Percentiles rank a stretch among this genome's conserved stretches.
These are phyloP conservation scores for Gymnosoma rotundatum DNA, from an alignment of 2,888 invertebrate species.

Conservation along the genomic window DNA sequence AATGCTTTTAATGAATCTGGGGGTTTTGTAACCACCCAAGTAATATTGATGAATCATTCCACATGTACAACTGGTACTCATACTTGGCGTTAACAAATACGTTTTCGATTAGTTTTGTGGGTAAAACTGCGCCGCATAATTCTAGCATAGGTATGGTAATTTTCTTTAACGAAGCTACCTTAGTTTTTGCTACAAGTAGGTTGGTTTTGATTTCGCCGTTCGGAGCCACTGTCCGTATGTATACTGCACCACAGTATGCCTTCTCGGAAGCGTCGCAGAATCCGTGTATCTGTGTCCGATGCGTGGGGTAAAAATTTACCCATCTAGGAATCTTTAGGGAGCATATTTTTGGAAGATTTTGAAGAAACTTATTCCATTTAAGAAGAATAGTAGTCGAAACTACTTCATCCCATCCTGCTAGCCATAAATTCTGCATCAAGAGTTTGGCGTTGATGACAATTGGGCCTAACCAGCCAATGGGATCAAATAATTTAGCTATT, in stretches of 20 bases:
- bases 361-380: constrained; percentile 14
- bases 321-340: constrained; percentile 31
- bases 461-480: constrained; percentile 29
- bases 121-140: constrained; percentile 18
- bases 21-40: constrained; percentile 43
- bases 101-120: constrained; percentile 11
- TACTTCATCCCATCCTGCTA: constrained; percentile 22
- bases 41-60: constrained; percentile 36
- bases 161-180: constrained; percentile 32
- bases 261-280: constrained; percentile 32
- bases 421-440: constrained; percentile 45
- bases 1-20: constrained; percentile 15
- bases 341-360: background rate
- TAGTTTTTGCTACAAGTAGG: constrained; percentile 27
- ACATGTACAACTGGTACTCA: background rate
- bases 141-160: constrained; percentile 32
- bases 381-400: background rate
- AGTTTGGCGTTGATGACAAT: constrained; percentile 6
- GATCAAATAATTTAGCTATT: constrained; percentile 40
- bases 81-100: background rate
- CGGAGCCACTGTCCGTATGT: background rate
- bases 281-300: background rate
- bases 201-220: background rate
- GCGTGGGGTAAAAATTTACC: constrained; percentile 1
- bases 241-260: constrained; percentile 25